A percentile compares a stretch with the other conserved stretches of the same genome.
These are phyloP conservation scores for Microchrysa polita DNA, from an alignment of 2,888 invertebrate species.

Conservation along the genomic window DNA sequence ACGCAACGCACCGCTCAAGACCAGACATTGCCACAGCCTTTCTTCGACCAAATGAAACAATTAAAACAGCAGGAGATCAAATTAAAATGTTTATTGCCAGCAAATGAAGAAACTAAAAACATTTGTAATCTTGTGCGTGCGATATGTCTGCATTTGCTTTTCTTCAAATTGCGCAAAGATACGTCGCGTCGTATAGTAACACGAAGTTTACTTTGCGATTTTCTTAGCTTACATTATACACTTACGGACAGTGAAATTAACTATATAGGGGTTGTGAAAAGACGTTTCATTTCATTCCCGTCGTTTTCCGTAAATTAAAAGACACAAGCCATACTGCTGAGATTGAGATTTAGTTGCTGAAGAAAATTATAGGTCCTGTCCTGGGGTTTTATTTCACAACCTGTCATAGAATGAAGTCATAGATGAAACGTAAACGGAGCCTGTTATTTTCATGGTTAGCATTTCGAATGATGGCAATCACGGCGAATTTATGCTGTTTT, in stretches of 20 bases:
- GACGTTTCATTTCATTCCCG: background rate
- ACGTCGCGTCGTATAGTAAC: background rate
- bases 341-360: background rate
- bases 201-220: background rate
- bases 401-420: conserved; percentile 25
- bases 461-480: too few relatives aligned
- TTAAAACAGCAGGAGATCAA: conserved; percentile 50
- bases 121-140: conserved; percentile 45
- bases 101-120: conserved; percentile 50
- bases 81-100: conserved; percentile 51
- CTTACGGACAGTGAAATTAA: background rate
- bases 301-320: conserved; percentile 31
- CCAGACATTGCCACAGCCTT: too few relatives aligned
- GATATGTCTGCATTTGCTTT: conserved; percentile 31
- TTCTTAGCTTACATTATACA: background rate
- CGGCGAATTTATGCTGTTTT: too few relatives aligned
- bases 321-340: background rate
- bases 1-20: too few relatives aligned
- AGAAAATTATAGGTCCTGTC: conserved; percentile 38
- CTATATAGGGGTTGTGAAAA: background rate
- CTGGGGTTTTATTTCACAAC: conserved; percentile 37
- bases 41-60: conserved; percentile 47
- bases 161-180: background rate
- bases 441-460: too few relatives aligned
- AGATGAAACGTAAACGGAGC: background rate